These are phyloP conservation scores for Eublepharis macularius DNA, from an alignment of 2,113 vertebrate species.

Conservation along the genomic window DNA sequence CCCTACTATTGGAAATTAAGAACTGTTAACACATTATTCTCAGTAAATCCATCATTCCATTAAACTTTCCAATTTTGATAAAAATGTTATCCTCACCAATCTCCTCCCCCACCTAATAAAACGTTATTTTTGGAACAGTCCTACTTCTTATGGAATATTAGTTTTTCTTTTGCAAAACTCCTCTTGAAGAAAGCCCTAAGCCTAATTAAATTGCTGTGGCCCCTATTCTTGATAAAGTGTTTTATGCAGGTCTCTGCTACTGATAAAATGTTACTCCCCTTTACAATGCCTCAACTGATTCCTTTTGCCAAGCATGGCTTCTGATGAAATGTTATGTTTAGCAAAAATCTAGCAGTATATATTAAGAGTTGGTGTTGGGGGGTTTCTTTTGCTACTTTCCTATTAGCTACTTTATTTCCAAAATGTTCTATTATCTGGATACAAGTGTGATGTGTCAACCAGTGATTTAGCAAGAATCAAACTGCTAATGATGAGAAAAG, in stretches of 20 bases:
- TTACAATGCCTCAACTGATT: constrained; percentile 48
- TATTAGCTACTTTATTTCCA: constrained; percentile 53
- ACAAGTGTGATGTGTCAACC: constrained; percentile 33
- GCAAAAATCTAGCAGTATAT: constrained; percentile 27
- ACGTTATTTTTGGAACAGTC: constrained; percentile 62
- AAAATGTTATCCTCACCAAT: constrained; percentile 53
- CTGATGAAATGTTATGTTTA: constrained; percentile 69
- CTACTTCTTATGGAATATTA: constrained; percentile 39
- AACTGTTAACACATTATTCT: constrained; percentile 63
- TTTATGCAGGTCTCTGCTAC: constrained; percentile 55
- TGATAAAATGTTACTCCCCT: constrained; percentile 61
- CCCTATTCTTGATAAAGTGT: constrained; percentile 54
- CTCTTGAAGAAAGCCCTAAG: constrained; percentile 53
- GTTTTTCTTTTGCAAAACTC: constrained; percentile 55
- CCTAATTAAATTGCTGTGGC: constrained; percentile 39
- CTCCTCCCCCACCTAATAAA: constrained; percentile 46
- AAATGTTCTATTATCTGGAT: constrained; percentile 65
- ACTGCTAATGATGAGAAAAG: constrained; percentile 31
- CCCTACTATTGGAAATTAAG: constrained; percentile 51
- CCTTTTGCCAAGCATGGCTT: constrained; percentile 61
- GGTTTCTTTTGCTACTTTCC: no score
- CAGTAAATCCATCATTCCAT: constrained; percentile 46
- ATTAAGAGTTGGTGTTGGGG: no score
- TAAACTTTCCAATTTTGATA: constrained; percentile 46
- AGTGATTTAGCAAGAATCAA: constrained; percentile 52